phyloP scores from a whole-genome alignment of 2,888 invertebrate species.

The Aromia moschata region DNA sequence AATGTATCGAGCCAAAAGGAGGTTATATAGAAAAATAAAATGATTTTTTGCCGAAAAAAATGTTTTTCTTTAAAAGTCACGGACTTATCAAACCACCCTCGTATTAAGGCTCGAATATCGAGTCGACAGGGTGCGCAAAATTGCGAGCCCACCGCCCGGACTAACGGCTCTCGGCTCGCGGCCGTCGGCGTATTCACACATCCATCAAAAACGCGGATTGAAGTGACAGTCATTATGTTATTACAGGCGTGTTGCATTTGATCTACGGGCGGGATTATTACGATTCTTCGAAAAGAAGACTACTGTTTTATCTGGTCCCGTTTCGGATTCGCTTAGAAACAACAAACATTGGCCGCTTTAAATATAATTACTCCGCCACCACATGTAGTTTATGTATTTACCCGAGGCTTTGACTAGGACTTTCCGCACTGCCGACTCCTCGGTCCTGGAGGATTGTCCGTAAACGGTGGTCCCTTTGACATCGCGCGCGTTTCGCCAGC shows the following conservation, averaged over 20 bases:
- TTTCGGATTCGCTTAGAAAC: slow-evolving; percentile 58
- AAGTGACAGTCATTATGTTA: slow-evolving; percentile 62
- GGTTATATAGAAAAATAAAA: no score
- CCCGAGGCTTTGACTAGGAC: slow-evolving; percentile 48
- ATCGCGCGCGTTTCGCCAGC: no score
- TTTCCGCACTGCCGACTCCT: slow-evolving; percentile 32
- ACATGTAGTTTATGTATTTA: slow-evolving; percentile 56
- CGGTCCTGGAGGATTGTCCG: slow-evolving; percentile 42
- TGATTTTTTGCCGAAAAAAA: no score
- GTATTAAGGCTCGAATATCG: no score
- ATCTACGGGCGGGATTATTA: slow-evolving; percentile 56
- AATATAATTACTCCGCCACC: slow-evolving; percentile 55
- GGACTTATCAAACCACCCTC: no score
- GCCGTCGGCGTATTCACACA: slow-evolving; percentile 43
- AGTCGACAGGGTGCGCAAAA: no score
- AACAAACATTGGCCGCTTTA: slow-evolving; percentile 58
- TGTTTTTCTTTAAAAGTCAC: no score
- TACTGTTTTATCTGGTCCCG: slow-evolving; percentile 53
- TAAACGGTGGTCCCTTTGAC: slow-evolving; percentile 45
- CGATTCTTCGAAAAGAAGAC: slow-evolving; percentile 53
- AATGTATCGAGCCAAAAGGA: no score
- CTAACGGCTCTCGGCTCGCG: slow-evolving; percentile 13
- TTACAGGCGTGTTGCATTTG: slow-evolving; percentile 61
- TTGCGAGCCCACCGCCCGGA: neutral
- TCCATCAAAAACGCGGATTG: slow-evolving; percentile 56